Evolutionary conservation across 2,797 vertebrate species (phyloP).

Genomic region (Hipposideros larvatus): DNA sequence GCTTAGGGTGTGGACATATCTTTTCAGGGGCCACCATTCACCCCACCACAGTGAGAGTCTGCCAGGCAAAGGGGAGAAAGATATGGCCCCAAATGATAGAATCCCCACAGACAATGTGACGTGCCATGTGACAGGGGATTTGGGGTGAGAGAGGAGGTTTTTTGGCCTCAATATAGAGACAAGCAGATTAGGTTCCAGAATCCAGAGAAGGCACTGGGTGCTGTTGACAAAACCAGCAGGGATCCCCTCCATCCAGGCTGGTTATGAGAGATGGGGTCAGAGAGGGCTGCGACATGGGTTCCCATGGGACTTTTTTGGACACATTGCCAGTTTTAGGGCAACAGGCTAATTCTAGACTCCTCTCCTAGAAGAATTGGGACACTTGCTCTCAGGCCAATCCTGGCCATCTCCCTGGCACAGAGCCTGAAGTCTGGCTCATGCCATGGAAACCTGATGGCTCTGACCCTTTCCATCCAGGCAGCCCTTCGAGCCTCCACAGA

Average conservation of each 20-base stretch:
- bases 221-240: not conserved
- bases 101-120: not conserved
- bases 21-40: not conserved
- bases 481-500: not conserved
- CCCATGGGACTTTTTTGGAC: not conserved
- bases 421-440: not conserved
- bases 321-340: not conserved
- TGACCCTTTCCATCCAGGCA: not conserved
- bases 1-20: not conserved
- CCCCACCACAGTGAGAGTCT: not conserved
- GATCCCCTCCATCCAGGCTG: not conserved
- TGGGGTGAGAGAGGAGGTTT: too few relatives aligned
- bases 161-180: not conserved
- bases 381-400: not conserved
- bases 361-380: not conserved
- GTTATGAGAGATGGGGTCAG: too few relatives aligned
- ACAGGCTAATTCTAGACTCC: not conserved
- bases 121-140: not conserved
- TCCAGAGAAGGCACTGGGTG: not conserved
- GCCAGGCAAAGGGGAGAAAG: not conserved
- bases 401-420: not conserved
- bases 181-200: not conserved
- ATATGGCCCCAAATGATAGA: not conserved
- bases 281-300: not conserved
- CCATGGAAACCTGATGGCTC: not conserved